phyloP scores from a whole-genome alignment of 1,140 invertebrate species.

The Prorops nasuta region DNA sequence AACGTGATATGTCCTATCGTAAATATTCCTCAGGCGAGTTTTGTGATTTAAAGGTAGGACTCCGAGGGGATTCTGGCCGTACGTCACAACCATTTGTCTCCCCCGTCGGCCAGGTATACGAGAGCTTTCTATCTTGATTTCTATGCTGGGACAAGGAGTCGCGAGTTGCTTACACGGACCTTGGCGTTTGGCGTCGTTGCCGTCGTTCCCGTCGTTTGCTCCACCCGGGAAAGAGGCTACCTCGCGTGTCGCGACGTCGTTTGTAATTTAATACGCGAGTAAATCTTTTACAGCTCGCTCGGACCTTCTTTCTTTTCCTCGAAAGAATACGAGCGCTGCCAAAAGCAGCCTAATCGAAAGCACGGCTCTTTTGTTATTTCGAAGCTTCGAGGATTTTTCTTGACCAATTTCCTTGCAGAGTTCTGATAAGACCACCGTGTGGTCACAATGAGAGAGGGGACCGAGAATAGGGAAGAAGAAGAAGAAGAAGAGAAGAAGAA shows the following conservation, averaged over 20 bases:
- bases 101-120: constrained; percentile 30
- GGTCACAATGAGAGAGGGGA: too few species aligned
- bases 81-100: constrained; percentile 38
- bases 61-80: constrained; percentile 22
- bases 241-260: constrained; percentile 35
- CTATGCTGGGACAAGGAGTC: constrained; percentile 31
- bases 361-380: too few species aligned
- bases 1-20: constrained; percentile 31
- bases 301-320: too few species aligned
- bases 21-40: constrained; percentile 32
- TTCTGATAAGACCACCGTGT: too few species aligned
- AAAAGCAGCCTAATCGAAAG: too few species aligned
- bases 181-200: too few species aligned
- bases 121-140: constrained; percentile 37
- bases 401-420: too few species aligned
- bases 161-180: constrained; percentile 28
- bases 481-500: too few species aligned
- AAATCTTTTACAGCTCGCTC: constrained; percentile 18
- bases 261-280: constrained; percentile 36
- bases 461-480: too few species aligned
- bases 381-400: too few species aligned
- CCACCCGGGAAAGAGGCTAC: constrained; percentile 23
- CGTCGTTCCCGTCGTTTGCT: constrained; percentile 18
- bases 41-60: constrained; percentile 28
- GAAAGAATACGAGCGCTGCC: too few species aligned